Base-by-base conservation (phyloP, 1,140 invertebrate genomes). In the Musca domestica region DNA sequence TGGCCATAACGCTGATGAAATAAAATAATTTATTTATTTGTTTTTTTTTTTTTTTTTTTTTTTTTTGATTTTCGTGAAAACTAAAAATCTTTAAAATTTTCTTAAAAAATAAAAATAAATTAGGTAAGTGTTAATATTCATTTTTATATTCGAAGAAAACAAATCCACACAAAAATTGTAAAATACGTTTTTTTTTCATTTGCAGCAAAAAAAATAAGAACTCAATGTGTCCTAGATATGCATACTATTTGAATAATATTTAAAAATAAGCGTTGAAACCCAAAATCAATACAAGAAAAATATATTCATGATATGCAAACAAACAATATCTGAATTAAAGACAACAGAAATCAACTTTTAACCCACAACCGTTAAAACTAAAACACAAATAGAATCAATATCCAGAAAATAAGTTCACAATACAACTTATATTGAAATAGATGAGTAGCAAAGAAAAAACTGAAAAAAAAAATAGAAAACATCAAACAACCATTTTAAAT, bases 221-320 rank as follows among this genome's bases (percentile, higher is more conserved):
- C 76, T 77, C 70, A 77, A 76, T 77, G 76, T 77, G 67, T 77
- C 76, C 76, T 77, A 77, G 17, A 69, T 71, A 64, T 69, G 72
- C 74, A 74, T 65, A 77, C 74, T 77, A 67, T 56, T 61, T 61
- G 34, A 61, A 23, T 41, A 19, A 30, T 5, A 34, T 27, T 30
- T 56, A 27, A 61, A n/a, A 61, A 51, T 20, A 19, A 51, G 9
- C 27, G 27, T 30, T 9, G 9, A 30, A 30, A 30, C 27, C 27
- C 27, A 30, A 4, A 30, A 30, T 12, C 27, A 30, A 30, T 30
- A 30, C 9, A 54, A 22, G 19, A 54, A 63, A 41, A 61, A 61
- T 12, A 15, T 20, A 52, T 52, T 52, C 22, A 12, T 46, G 19
- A 52, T 10, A 52, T 52, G 23, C n/a, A 52, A 17, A 4, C 52